Evolutionary conservation across 2,113 vertebrate genomes (phyloP).

Genomic region (Axis porcinus): DNA sequence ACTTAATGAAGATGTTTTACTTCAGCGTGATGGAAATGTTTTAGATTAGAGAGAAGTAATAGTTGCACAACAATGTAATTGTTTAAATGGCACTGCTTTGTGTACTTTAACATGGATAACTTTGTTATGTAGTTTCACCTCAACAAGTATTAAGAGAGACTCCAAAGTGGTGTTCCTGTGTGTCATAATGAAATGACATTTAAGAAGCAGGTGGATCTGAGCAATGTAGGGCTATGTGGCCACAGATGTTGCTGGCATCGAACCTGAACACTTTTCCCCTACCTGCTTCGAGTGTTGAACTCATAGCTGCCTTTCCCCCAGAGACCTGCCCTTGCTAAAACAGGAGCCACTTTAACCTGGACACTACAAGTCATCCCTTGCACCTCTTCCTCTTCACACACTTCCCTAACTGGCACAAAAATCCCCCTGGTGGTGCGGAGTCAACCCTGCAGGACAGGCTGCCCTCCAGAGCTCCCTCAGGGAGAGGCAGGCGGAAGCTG

Average conservation of each 20-base stretch:
- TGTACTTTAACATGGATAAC: neutral
- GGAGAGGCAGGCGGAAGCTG: too few species aligned
- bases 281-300: neutral
- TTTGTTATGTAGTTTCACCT: neutral
- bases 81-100: neutral
- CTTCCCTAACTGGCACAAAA: neutral
- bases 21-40: neutral
- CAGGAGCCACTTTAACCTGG: neutral
- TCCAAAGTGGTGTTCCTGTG: neutral
- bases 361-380: too few species aligned
- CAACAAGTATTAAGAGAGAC: neutral
- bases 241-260: neutral
- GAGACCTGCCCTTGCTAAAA: neutral
- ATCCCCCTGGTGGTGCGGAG: neutral
- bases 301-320: neutral
- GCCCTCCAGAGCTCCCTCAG: neutral
- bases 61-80: neutral
- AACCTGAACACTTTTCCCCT: neutral
- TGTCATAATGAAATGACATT: neutral
- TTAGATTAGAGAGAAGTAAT: neutral
- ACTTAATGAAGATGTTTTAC: neutral
- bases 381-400: neutral
- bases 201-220: neutral
- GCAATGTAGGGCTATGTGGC: neutral
- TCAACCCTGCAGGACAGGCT: neutral